phyloP scores from a whole-genome alignment of 1,140 invertebrate species.

The Bactericera cockerelli region DNA sequence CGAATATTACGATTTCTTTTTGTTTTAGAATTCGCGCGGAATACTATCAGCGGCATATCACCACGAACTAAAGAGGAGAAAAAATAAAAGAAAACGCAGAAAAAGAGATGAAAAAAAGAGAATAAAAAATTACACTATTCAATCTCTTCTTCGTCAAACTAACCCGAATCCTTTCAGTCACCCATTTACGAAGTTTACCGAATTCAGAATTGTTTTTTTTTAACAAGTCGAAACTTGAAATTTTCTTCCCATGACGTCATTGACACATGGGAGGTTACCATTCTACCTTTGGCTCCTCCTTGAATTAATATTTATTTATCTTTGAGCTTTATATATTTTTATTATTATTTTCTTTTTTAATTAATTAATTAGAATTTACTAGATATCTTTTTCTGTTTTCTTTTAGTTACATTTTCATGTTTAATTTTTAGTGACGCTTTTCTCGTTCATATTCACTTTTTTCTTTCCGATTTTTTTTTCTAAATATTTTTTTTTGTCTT shows the following conservation, averaged over 20 bases:
- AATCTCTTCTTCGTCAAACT: constrained; percentile 6
- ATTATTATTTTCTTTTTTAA: constrained; percentile 8
- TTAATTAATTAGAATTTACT: constrained; percentile 8
- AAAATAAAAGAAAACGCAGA: background rate
- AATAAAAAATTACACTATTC: constrained; percentile 8
- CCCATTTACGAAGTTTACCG: background rate
- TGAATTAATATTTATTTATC: constrained; percentile 9
- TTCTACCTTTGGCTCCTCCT: background rate
- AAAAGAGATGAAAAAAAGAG: background rate
- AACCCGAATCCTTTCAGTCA: constrained; percentile 7
- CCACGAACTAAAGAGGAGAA: constrained; percentile 6
- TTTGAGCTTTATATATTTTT: constrained; percentile 4
- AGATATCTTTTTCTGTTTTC: background rate
- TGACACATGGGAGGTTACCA: constrained; percentile 5
- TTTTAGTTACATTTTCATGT: background rate
- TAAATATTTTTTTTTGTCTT: background rate
- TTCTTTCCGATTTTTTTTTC: background rate
- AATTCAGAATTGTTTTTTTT: background rate
- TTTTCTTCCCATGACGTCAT: background rate
- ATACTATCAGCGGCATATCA: background rate
- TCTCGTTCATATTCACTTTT: background rate
- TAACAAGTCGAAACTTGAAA: constrained; percentile 8
- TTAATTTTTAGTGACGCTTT: background rate
- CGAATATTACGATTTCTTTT: background rate
- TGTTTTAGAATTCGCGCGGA: background rate